Evolutionary conservation across 2,888 invertebrate species (phyloP), one percentile per base, ranked within the genome.

Genomic region (Capitulum mitella): DNA sequence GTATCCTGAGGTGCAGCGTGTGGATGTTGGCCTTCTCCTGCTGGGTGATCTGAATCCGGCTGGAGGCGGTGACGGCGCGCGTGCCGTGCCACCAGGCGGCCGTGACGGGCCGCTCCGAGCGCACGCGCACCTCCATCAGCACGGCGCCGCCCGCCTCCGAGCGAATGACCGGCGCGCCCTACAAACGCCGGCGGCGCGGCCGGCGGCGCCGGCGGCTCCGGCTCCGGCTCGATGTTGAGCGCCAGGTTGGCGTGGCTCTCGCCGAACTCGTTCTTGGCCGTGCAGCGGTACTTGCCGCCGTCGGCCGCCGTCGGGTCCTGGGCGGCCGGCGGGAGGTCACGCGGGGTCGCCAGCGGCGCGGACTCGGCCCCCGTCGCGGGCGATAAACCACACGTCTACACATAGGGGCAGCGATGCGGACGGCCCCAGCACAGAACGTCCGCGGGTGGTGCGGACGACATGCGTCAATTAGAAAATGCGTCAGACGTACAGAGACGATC

Each of bases 191-290:
- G 70, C 37, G 70, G 70, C 58, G 8, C 0, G 58, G 29, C 58
- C 1, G 58, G 29, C 70, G 26, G 26, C 70, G 6, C 8, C 70
- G 26, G 16, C 37, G 70, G 70, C 40, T 70, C 37, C 40, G 37
- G 70, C 70, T 70, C 70, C 40, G 22, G 26, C 37, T 96, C 96
- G 89, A 97, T 96, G 89, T 97, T 97, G 84, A 97, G 91, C 89
- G 96, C 96, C 87, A 97, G 95, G 82, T 96, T 95, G 82, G 96
- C 96, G 87, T 96, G 96, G 86, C 95, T 95, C 88, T 97, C 97
- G 86, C 98, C 98, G 85, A 96, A 91, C 88, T 97, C 95, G 89
- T 97, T 98, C 89, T 97, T 97, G 84, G 95, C 96, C 84, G 94
- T 95, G 84, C 96, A 95, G 89, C 95, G 93, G 88, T 96, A 96